These are phyloP conservation scores for Danionella dracula DNA, from an alignment of 2,797 vertebrate genomes.

Conservation along the genomic window DNA sequence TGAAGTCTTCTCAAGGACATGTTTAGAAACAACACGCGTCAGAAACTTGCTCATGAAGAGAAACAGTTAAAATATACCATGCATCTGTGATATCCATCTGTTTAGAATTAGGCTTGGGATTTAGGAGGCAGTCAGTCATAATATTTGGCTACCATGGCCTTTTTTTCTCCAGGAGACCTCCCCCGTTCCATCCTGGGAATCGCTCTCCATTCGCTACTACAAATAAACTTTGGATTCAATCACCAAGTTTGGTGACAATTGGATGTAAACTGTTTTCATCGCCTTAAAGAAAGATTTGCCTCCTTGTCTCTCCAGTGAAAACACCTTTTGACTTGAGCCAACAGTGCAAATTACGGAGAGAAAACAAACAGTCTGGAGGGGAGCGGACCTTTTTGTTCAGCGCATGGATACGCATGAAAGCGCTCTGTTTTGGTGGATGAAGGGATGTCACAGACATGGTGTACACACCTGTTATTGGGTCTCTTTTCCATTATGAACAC, in stretches of 20 bases:
- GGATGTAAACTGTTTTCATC: slow-evolving; percentile 61
- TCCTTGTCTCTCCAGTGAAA: slow-evolving; percentile 61
- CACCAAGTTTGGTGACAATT: slow-evolving; percentile 54
- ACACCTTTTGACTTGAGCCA: slow-evolving; percentile 51
- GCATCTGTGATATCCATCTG: slow-evolving; percentile 59
- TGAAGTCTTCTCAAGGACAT: slow-evolving; percentile 38
- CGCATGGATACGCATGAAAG: slow-evolving; percentile 29
- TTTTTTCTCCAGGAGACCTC: slow-evolving; percentile 80
- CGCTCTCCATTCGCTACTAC: slow-evolving; percentile 72
- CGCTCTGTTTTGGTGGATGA: slow-evolving; percentile 50
- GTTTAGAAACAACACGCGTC: slow-evolving; percentile 43
- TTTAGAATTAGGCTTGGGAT: slow-evolving; percentile 78
- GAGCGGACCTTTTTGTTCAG: slow-evolving; percentile 41
- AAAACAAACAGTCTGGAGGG: slow-evolving; percentile 53
- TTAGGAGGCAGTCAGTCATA: slow-evolving; percentile 84
- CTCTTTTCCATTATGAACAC: slow-evolving; percentile 46
- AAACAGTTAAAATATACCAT: slow-evolving; percentile 68
- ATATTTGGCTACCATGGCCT: slow-evolving; percentile 80
- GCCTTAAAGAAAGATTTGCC: slow-evolving; percentile 51
- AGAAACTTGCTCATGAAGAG: slow-evolving; percentile 31
- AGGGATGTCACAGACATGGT: slow-evolving; percentile 47
- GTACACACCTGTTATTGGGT: slow-evolving; percentile 51
- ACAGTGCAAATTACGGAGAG: slow-evolving; percentile 53
- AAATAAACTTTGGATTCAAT: slow-evolving; percentile 68
- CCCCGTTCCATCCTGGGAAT: slow-evolving; percentile 80